phyloP scores from a whole-genome alignment of 1,140 invertebrate species.

The Drosophila littoralis region DNA sequence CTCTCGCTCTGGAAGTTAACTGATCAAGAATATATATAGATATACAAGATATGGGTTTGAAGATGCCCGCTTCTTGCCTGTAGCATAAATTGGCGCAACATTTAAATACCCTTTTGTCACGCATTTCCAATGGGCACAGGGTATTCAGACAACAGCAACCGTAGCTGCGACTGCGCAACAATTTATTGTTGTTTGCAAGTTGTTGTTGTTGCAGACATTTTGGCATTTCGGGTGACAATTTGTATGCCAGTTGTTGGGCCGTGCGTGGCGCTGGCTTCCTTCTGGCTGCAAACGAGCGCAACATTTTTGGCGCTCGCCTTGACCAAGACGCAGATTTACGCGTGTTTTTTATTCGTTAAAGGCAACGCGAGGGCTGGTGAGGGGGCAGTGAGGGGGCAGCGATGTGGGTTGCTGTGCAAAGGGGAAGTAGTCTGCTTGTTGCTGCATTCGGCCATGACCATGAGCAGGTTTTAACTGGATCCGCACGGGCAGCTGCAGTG shows the following conservation, averaged over 20 bases:
- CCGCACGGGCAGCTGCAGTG: background rate
- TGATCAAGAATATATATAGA: too few species aligned
- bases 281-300: constrained; percentile 3
- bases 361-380: background rate
- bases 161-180: constrained; percentile 30
- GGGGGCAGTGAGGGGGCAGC: background rate
- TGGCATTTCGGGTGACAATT: constrained; percentile 36
- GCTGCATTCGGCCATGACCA: constrained; percentile 48
- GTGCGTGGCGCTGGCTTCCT: constrained; percentile 7
- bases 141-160: background rate
- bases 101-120: too few species aligned
- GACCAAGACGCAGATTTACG: constrained; percentile 4
- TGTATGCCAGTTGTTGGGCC: background rate
- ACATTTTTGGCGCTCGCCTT: constrained; percentile 4
- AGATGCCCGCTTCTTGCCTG: too few species aligned
- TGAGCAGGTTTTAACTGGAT: constrained; percentile 16
- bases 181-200: constrained; percentile 16
- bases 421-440: background rate
- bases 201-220: constrained; percentile 28
- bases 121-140: too few species aligned
- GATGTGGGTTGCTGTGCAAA: background rate
- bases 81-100: too few species aligned
- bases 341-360: background rate
- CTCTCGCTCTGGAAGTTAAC: too few species aligned
- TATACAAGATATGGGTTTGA: too few species aligned